Percentiles rank a stretch among this genome's conserved stretches.
Evolutionary conservation across 2,797 vertebrate genomes (phyloP).

Genomic region (Gephyroberyx darwinii): DNA sequence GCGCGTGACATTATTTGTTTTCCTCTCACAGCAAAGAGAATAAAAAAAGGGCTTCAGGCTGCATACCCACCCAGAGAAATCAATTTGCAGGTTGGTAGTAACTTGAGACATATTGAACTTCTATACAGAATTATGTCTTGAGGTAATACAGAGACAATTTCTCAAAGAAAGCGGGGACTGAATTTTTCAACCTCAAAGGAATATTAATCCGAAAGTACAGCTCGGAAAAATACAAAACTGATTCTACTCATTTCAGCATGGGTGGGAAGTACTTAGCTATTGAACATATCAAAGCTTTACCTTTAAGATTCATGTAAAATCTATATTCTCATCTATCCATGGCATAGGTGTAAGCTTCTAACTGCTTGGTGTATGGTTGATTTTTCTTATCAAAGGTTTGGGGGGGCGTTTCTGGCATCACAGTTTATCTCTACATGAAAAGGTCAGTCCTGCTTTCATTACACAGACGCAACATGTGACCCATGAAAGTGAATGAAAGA

Average conservation of each 20-base stretch:
- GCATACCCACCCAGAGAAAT: conserved; percentile 65
- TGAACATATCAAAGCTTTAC: conserved; percentile 31
- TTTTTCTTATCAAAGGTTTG: conserved; percentile 31
- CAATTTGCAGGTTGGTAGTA: conserved; percentile 66
- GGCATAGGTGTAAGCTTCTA: conserved; percentile 26
- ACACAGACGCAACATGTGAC: conserved; percentile 48
- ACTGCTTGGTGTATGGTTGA: conserved; percentile 20
- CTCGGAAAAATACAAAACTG: conserved; percentile 28
- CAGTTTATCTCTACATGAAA: conserved; percentile 46
- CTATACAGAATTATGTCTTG: conserved; percentile 60
- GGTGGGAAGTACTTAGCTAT: conserved; percentile 5
- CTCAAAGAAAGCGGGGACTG: conserved; percentile 37
- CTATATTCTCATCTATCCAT: neutral
- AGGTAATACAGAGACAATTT: conserved; percentile 54
- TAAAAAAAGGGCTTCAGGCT: conserved; percentile 53
- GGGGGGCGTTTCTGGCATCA: conserved; percentile 23
- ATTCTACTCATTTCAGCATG: conserved; percentile 25
- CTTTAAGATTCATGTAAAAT: conserved; percentile 14
- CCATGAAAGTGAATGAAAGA: conserved; percentile 36
- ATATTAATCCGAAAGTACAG: conserved; percentile 44
- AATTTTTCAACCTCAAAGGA: conserved; percentile 53
- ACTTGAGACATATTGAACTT: conserved; percentile 69
- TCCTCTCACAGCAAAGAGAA: conserved; percentile 53
- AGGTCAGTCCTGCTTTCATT: conserved; percentile 43
- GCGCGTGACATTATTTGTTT: conserved; percentile 54